Evolutionary conservation across 2,113 vertebrate species (phyloP).

Genomic region (Podarcis muralis): DNA sequence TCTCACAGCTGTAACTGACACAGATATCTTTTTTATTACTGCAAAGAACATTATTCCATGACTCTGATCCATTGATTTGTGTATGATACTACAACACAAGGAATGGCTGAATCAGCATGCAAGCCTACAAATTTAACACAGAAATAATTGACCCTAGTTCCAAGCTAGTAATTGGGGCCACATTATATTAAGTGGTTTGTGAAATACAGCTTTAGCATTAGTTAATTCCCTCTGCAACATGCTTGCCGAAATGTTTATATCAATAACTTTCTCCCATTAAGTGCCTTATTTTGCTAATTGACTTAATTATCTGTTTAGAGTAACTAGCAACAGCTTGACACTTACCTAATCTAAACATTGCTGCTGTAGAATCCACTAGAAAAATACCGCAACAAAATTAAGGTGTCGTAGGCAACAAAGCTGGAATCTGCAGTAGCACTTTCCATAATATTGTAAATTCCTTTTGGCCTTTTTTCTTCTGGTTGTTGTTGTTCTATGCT

Average conservation of each 20-base stretch:
- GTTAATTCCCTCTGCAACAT: neutral
- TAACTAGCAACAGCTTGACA: slow-evolving; percentile 37
- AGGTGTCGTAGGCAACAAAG: neutral
- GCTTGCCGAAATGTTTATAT: neutral
- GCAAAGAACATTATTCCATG: neutral
- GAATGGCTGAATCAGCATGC: neutral
- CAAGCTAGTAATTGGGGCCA: slow-evolving; percentile 1
- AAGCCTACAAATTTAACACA: neutral
- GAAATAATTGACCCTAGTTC: neutral
- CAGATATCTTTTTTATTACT: neutral
- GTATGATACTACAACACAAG: neutral
- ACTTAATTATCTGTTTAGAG: slow-evolving; percentile 21
- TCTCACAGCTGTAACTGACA: neutral
- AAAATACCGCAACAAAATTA: slow-evolving; percentile 32
- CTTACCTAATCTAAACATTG: slow-evolving; percentile 8
- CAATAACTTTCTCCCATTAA: slow-evolving; percentile 29
- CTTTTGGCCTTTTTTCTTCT: neutral
- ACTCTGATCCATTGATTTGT: neutral
- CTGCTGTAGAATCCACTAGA: neutral
- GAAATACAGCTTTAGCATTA: slow-evolving; percentile 14
- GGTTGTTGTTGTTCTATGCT: neutral
- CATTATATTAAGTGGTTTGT: slow-evolving; percentile 13
- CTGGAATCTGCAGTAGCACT: neutral
- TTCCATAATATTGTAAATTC: neutral
- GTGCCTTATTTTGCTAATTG: slow-evolving; percentile 23